Evolutionary conservation across 2,797 vertebrate species (phyloP), one percentile per base, ranked within the genome.

Genomic region (Rousettus madagascariensis): DNA sequence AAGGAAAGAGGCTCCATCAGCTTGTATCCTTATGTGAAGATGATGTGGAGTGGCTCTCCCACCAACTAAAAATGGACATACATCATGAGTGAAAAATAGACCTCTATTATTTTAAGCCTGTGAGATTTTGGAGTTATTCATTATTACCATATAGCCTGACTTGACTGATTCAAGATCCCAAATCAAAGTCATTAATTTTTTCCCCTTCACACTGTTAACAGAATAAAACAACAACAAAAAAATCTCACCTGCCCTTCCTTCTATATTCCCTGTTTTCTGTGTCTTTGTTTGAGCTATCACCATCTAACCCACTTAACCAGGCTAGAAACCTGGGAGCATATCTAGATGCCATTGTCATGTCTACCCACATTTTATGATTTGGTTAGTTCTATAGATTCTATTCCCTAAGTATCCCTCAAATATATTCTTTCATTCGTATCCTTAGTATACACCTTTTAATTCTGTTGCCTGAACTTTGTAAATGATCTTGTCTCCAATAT

Each of bases 171-270:
- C 53, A 84, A 72, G n/a, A 87, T 55, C 13, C 41, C 10, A 94
- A 94, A 86, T 53, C 75, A 78, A 96, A 65, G 71, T 83, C 5
- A 84, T 72, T 63, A 46, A n/a, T 74, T 86, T 80, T 38, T 46
- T 38, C 38, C 15, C 87, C 24, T 95, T 38, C 16, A 12, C 8
- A 10, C 3, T 36, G 78, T 86, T 86, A 79, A 61, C 16, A 82
- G 36, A 71, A 46, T 15, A 38, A 95, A 94, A 57, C 8, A 68
- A 55, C 10, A 59, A 59, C 13, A 13, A 72, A 53, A 53, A 11
- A 20, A 65, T 59, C 38, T 84, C 55, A 72, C 61, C 24, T 68
- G 53, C 6, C 92, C 16, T 75, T 84, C 26, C 36, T 79, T 30
- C 82, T 63, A 11, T 9, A 15, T 24, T 51, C 22, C 19, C 5